Evolutionary conservation across 1,140 invertebrate species (phyloP).

Genomic region (Cydia pomonella): DNA sequence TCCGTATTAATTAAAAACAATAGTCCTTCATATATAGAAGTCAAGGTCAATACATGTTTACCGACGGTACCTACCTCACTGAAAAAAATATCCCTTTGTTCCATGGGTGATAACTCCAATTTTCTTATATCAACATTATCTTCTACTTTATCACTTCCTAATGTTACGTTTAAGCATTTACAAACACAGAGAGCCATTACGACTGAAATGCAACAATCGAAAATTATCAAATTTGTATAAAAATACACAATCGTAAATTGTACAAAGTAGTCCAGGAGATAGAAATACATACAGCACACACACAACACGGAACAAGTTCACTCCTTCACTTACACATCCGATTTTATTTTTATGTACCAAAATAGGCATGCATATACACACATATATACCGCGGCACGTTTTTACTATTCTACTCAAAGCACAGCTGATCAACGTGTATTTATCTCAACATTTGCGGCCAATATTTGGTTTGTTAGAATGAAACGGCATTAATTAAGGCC

Average conservation of each 20-base stretch:
- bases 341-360: constrained; percentile 36
- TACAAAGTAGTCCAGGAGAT: constrained; percentile 62
- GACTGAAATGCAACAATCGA: constrained; percentile 46
- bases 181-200: constrained; percentile 75
- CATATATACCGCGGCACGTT: constrained; percentile 4
- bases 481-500: not conserved
- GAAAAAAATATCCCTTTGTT: constrained; percentile 81
- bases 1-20: constrained; percentile 38
- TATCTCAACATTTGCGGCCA: not conserved
- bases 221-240: constrained; percentile 58
- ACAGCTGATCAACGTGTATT: not conserved
- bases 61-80: constrained; percentile 71
- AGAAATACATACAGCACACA: constrained; percentile 43
- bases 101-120: constrained; percentile 71
- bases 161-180: constrained; percentile 76
- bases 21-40: constrained; percentile 57
- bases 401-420: constrained; percentile 4
- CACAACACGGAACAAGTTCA: constrained; percentile 37
- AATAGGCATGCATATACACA: constrained; percentile 1
- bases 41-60: constrained; percentile 79
- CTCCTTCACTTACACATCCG: constrained; percentile 35
- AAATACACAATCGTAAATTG: constrained; percentile 64
- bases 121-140: constrained; percentile 69
- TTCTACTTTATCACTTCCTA: constrained; percentile 73
- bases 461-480: not conserved